phyloP scores from a whole-genome alignment of 2,888 invertebrate genomes.

The Dryobota labecula region DNA sequence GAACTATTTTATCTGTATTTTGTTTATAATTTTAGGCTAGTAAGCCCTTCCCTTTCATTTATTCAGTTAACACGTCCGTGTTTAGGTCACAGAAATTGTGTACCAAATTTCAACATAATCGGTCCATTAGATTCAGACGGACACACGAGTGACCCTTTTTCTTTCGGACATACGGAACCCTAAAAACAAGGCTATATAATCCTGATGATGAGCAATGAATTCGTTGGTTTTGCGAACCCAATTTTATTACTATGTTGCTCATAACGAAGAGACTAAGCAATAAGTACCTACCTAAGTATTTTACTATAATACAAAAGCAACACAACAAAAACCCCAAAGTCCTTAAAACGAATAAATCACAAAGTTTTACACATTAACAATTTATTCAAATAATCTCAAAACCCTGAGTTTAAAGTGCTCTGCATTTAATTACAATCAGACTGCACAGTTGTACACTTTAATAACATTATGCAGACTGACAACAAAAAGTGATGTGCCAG shows the following conservation, averaged over 20 bases:
- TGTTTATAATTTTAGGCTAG: no score
- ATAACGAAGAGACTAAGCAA: not conserved
- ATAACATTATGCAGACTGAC: slow-evolving; percentile 29
- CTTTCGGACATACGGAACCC: no score
- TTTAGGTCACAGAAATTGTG: no score
- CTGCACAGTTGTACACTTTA: slow-evolving; percentile 52
- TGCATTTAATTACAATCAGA: slow-evolving; percentile 50
- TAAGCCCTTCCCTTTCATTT: no score
- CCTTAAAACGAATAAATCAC: not conserved
- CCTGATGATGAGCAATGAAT: not conserved
- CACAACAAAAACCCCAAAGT: not conserved
- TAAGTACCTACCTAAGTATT: not conserved
- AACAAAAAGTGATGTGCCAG: slow-evolving; percentile 24
- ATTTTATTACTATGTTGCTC: not conserved
- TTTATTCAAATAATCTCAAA: slow-evolving; percentile 14
- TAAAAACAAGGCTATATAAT: no score
- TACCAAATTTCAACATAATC: no score
- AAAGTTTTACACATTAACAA: not conserved
- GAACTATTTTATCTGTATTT: no score
- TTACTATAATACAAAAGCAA: not conserved
- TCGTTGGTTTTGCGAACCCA: not conserved
- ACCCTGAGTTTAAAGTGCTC: not conserved
- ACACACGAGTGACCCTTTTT: no score
- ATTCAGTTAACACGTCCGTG: no score
- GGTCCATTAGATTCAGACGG: no score